Conservation (phyloP, 1,140 invertebrate genomes). For the Drosophila tsacasi region DNA sequence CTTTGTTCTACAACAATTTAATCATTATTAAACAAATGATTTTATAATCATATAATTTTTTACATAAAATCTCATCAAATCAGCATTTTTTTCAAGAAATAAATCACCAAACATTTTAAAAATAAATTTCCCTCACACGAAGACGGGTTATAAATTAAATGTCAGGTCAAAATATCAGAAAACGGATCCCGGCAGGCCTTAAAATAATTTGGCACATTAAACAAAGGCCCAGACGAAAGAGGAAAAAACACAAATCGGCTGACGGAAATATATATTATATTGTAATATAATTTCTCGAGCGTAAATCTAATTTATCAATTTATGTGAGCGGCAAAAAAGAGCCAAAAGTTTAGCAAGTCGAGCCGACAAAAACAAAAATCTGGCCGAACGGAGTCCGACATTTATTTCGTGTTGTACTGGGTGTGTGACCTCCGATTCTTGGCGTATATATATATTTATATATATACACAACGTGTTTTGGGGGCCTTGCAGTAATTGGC, state of each 20-base stretch:
- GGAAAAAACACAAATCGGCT: slow-evolving; percentile 66
- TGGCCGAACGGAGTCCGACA: slow-evolving; percentile 51
- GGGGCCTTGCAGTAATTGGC: slow-evolving; percentile 77
- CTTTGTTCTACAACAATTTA: not conserved
- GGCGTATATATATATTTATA: slow-evolving; percentile 25
- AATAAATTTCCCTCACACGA: slow-evolving; percentile 18
- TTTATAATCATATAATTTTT: not conserved
- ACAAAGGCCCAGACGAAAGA: not conserved
- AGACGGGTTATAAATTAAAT: slow-evolving; percentile 54
- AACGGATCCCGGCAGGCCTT: slow-evolving; percentile 35
- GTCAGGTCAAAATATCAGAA: slow-evolving; percentile 27
- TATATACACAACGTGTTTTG: slow-evolving; percentile 62
- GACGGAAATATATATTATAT: slow-evolving; percentile 70
- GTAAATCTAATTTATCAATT: slow-evolving; percentile 84
- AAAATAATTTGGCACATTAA: slow-evolving; percentile 59
- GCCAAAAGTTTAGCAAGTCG: slow-evolving; percentile 28
- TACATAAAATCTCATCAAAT: slow-evolving; percentile 1
- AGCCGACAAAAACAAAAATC: slow-evolving; percentile 45
- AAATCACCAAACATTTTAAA: slow-evolving; percentile 32
- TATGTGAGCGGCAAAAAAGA: slow-evolving; percentile 38
- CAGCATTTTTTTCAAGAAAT: slow-evolving; percentile 23
- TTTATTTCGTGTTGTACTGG: slow-evolving; percentile 21
- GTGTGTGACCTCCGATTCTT: slow-evolving; percentile 18
- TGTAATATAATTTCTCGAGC: slow-evolving; percentile 82
- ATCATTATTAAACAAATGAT: not conserved